Evolutionary conservation across 2,113 vertebrate species (phyloP).

Genomic region (Ophiodon elongatus): DNA sequence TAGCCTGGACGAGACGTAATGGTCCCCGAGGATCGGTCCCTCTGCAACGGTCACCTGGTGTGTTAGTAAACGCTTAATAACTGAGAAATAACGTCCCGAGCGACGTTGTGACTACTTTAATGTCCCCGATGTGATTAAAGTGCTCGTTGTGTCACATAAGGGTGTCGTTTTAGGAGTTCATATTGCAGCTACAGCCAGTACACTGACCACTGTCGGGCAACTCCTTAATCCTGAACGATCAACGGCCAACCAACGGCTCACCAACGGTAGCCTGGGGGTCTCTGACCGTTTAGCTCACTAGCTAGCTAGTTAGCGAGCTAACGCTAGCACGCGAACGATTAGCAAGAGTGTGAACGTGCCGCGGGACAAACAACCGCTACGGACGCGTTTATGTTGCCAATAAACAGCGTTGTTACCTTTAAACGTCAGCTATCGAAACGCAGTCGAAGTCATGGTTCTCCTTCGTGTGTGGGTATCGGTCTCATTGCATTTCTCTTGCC

Average conservation of each 20-base stretch:
- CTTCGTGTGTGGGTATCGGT: slow-evolving; percentile 52
- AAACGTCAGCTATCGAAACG: slow-evolving; percentile 48
- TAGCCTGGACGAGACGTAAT: too few species aligned
- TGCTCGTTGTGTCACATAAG: slow-evolving; percentile 42
- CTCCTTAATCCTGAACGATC: slow-evolving; percentile 84
- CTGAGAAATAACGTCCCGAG: slow-evolving; percentile 50
- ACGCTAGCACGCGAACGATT: slow-evolving; percentile 54
- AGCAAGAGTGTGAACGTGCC: slow-evolving; percentile 43
- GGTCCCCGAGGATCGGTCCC: too few species aligned
- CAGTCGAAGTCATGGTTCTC: slow-evolving; percentile 73
- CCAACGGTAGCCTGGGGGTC: slow-evolving; percentile 59
- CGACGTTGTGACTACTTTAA: slow-evolving; percentile 25
- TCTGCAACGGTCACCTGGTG: slow-evolving; percentile 31
- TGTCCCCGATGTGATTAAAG: background rate
- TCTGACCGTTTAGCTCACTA: slow-evolving; percentile 60
- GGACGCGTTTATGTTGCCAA: background rate
- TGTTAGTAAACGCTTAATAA: slow-evolving; percentile 66
- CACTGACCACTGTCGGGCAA: slow-evolving; percentile 72
- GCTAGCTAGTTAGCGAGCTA: slow-evolving; percentile 68
- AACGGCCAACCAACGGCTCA: slow-evolving; percentile 54
- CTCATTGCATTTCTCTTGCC: slow-evolving; percentile 60
- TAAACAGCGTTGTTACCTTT: slow-evolving; percentile 71
- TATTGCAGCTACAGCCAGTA: slow-evolving; percentile 42
- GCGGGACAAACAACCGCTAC: slow-evolving; percentile 4
- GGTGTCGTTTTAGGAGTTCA: slow-evolving; percentile 42